These are phyloP conservation scores for Linurgus olivaceus DNA, from an alignment of 2,797 vertebrate genomes.

Conservation along the genomic window DNA sequence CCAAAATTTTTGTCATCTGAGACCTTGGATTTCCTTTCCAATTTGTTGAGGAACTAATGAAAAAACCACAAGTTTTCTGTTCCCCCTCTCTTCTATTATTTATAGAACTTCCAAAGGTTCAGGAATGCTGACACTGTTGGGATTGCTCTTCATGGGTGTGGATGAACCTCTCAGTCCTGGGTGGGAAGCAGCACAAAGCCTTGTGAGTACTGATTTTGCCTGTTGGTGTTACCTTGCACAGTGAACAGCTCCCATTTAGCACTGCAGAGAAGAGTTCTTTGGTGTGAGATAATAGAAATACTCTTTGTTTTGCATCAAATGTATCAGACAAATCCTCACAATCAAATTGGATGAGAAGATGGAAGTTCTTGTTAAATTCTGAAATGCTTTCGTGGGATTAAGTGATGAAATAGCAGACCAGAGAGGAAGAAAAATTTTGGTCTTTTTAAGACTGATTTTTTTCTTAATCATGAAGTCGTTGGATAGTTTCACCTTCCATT, in stretches of 20 bases:
- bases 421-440: background rate
- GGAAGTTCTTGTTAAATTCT: background rate
- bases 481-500: background rate
- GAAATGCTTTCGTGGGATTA: background rate
- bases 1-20: background rate
- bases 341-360: background rate
- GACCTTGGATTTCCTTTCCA: background rate
- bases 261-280: background rate
- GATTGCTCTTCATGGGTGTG: background rate
- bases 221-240: background rate
- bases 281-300: background rate
- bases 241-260: background rate
- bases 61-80: background rate
- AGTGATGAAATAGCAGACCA: background rate
- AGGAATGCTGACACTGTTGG: background rate
- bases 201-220: background rate
- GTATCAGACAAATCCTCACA: background rate
- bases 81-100: background rate
- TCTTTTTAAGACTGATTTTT: background rate
- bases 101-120: background rate
- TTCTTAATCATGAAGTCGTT: background rate
- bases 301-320: background rate
- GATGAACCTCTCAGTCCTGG: background rate
- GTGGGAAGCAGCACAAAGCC: background rate
- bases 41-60: background rate